A percentile compares a stretch with the other conserved stretches of the same genome.
Conservation (phyloP, 1,140 invertebrate species). For the Drosophila setifemur region DNA sequence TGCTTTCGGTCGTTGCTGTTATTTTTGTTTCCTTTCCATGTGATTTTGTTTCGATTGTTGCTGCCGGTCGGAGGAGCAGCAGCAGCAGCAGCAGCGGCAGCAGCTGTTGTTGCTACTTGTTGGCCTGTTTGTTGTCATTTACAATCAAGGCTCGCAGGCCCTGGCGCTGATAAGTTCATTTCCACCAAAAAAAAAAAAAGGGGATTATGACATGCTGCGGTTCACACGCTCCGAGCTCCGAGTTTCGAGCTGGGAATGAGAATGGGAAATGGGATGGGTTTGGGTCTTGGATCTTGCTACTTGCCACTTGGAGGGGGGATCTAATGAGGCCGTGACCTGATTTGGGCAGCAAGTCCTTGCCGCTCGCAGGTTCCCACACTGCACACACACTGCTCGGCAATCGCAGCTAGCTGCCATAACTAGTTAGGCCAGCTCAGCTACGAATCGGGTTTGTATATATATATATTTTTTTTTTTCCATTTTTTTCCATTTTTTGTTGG, state of each 20-base stretch:
- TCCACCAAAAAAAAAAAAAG: slow-evolving; percentile 45
- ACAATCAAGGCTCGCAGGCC: slow-evolving; percentile 71
- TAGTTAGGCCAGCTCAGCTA: slow-evolving; percentile 60
- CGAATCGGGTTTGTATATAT: slow-evolving; percentile 27
- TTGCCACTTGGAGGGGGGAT: slow-evolving; percentile 27
- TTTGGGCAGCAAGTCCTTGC: slow-evolving; percentile 59
- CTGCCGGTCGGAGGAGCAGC: slow-evolving; percentile 28
- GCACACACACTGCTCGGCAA: slow-evolving; percentile 1
- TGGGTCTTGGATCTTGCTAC: neutral
- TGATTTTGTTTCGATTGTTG: slow-evolving; percentile 51
- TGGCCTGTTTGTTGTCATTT: slow-evolving; percentile 78
- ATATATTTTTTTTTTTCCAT: slow-evolving; percentile 18
- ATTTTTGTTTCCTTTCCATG: slow-evolving; percentile 71
- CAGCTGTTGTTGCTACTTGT: slow-evolving; percentile 76
- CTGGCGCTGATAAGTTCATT: slow-evolving; percentile 73
- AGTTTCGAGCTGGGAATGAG: slow-evolving; percentile 25
- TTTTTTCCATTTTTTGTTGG: slow-evolving; percentile 20
- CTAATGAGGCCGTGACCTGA: slow-evolving; percentile 77
- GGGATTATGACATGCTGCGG: slow-evolving; percentile 75
- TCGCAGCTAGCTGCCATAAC: slow-evolving; percentile 40
- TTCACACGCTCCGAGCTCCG: slow-evolving; percentile 69
- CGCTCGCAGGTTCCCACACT: slow-evolving; percentile 55
- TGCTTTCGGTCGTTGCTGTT: slow-evolving; percentile 34
- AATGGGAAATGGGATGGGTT: slow-evolving; percentile 1
- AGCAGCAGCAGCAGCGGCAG: too few species aligned